Evolutionary conservation across 1,140 invertebrate genomes (phyloP).

Genomic region (Atta colombica): DNA sequence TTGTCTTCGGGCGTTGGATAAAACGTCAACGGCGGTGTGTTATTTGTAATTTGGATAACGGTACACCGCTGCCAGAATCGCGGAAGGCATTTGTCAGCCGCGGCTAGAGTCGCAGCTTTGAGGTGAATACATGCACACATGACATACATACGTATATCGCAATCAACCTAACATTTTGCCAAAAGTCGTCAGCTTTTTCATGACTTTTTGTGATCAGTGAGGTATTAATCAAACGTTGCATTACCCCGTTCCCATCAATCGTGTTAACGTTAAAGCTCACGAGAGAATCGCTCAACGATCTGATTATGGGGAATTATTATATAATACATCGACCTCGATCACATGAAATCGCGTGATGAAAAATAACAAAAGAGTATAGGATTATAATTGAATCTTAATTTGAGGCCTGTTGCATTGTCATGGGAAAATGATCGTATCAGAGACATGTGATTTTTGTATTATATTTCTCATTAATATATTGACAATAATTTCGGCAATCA

Average conservation of each 20-base stretch:
- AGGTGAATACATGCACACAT: constrained; percentile 10
- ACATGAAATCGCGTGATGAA: constrained; percentile 2
- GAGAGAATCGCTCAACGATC: constrained; percentile 77
- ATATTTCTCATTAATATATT: constrained; percentile 19
- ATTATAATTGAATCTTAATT: constrained; percentile 41
- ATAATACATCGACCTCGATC: constrained; percentile 31
- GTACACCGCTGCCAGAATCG: constrained; percentile 76
- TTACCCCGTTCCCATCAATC: constrained; percentile 19
- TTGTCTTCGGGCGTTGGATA: constrained; percentile 77
- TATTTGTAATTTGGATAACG: constrained; percentile 80
- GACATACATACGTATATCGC: neutral
- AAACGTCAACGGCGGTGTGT: constrained; percentile 77
- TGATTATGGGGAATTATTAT: constrained; percentile 72
- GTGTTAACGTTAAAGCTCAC: neutral
- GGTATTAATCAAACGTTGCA: constrained; percentile 49
- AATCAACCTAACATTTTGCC: constrained; percentile 62
- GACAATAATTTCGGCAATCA: constrained; percentile 57
- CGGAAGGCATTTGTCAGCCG: constrained; percentile 77
- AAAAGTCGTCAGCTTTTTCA: constrained; percentile 51
- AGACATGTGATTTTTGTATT: constrained; percentile 8
- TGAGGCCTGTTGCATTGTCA: neutral
- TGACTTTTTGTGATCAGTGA: neutral
- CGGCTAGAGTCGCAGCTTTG: constrained; percentile 63
- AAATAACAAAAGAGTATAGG: constrained; percentile 10
- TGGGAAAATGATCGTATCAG: constrained; percentile 5